phyloP scores from a whole-genome alignment of 2,888 invertebrate species.

The Celastrina argiolus region DNA sequence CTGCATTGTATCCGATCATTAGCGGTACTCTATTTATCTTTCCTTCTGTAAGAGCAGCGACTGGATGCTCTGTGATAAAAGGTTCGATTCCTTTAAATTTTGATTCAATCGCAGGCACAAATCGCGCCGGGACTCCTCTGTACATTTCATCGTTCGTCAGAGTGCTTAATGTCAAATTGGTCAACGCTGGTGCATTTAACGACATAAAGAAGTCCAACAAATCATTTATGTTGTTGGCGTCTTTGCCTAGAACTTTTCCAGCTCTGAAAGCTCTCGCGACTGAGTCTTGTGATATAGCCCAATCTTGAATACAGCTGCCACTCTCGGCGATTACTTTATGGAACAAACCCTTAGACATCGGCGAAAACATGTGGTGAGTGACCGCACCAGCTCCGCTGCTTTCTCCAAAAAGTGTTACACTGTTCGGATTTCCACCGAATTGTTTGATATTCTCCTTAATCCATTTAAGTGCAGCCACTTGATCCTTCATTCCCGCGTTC shows the following conservation, averaged over 20 bases:
- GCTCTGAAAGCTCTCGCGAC: constrained; percentile 35
- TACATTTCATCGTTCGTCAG: constrained; percentile 39
- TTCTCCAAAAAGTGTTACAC: constrained; percentile 53
- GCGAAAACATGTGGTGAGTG: constrained; percentile 51
- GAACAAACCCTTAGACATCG: constrained; percentile 51
- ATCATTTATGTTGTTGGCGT: constrained; percentile 34
- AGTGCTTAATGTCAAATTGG: constrained; percentile 37
- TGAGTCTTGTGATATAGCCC: constrained; percentile 34
- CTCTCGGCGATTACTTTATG: constrained; percentile 51
- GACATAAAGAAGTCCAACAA: constrained; percentile 38
- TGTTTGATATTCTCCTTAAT: constrained; percentile 43
- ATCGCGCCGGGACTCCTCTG: constrained; percentile 42
- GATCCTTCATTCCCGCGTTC: constrained; percentile 55
- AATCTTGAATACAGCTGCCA: constrained; percentile 42
- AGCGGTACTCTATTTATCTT: constrained; percentile 40
- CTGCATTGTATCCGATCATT: constrained; percentile 41
- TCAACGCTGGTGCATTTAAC: constrained; percentile 36
- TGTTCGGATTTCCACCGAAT: constrained; percentile 47
- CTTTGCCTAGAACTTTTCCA: constrained; percentile 38
- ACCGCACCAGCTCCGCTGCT: constrained; percentile 53
- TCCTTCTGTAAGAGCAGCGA: constrained; percentile 36
- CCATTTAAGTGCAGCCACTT: constrained; percentile 48
- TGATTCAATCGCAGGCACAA: constrained; percentile 45
- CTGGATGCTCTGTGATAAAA: constrained; percentile 40
- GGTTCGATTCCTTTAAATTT: constrained; percentile 37